Base-by-base conservation (phyloP, 1,140 invertebrate species). In the Drosophila kurseongensis region DNA sequence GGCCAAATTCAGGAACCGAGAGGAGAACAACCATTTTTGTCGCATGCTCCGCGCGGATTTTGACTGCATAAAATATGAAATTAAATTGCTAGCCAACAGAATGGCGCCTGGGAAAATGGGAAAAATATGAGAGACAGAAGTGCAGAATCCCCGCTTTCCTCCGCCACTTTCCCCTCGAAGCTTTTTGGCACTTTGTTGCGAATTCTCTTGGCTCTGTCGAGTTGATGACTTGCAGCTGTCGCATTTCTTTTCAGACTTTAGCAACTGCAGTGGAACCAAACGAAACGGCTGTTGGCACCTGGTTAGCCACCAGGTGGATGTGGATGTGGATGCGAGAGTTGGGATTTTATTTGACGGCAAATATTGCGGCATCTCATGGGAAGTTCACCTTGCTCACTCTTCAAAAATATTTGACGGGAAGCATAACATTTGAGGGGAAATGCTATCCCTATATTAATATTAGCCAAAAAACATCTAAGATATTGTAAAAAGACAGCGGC, bases 11-110 rank as follows among this genome's bases (percentile, higher is more conserved):
- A 36, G 41, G 7, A 60, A 7, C 62, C 38, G 32, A 41, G 38
- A 56, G 52, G 38, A 75, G 45, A 66, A 58, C 13, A 67, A 16
- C 40, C 48, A 50, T 76, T 75, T 76, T 76, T 76, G 73, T 76
- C 72, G 73, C 73, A 76, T 57, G 61, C 73, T 59, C 48, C 9
- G 42, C 72, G 54, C 54, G 73, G 48, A 76, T 76, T 76, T 76
- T 67, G 73, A 76, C 73, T 76, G 73, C 73, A 76, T 76, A 76
- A 76, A 76, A 76, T 76, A 76, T 76, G 72, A 76, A 76, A 76
- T 76, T 76, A 76, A 76, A 76, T 76, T 76, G 73, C 72, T 36
- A 76, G 73, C 73, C 73, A 76, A 72, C 68, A 67, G 67, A 76
- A 75, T 76, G 73, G 73, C 73, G 73, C 54, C 73, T 42, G 73